A percentile compares a stretch with the other conserved stretches of the same genome.
Evolutionary conservation across 2,888 invertebrate genomes (phyloP).

Genomic region (Didymodactylos carnosus): DNA sequence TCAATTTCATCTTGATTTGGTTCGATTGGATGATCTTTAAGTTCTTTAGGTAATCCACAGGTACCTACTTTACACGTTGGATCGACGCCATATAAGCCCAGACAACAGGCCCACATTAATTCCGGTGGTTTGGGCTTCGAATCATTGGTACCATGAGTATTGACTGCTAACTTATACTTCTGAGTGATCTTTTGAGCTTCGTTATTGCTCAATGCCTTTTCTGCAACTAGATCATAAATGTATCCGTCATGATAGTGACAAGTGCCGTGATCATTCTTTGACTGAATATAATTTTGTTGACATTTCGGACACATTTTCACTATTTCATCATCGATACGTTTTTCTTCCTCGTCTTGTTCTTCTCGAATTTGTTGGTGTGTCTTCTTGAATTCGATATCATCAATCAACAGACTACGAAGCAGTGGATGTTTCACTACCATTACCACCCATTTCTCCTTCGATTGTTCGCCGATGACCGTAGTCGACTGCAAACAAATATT

Average conservation of each 20-base stretch:
- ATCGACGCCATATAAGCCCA: neutral
- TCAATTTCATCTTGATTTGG: too few species aligned
- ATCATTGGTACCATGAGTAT: neutral
- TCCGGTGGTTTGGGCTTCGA: neutral
- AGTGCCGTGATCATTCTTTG: neutral
- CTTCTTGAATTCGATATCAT: neutral
- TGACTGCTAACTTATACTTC: neutral
- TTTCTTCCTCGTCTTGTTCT: neutral
- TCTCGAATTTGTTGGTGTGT: neutral
- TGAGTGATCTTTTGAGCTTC: neutral
- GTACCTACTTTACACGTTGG: neutral
- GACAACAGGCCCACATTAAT: neutral
- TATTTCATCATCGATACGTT: neutral
- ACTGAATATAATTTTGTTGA: neutral
- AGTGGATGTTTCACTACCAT: neutral
- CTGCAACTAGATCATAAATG: neutral
- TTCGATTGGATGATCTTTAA: neutral
- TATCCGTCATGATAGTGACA: neutral
- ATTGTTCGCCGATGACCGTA: too few species aligned
- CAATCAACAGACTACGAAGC: neutral
- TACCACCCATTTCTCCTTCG: neutral
- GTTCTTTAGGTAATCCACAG: neutral
- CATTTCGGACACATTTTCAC: neutral
- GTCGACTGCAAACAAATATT: too few species aligned
- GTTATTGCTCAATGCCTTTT: neutral